phyloP scores from a whole-genome alignment of 92 coral and sea anemone genomes.

The Zoanthus sociatus region DNA sequence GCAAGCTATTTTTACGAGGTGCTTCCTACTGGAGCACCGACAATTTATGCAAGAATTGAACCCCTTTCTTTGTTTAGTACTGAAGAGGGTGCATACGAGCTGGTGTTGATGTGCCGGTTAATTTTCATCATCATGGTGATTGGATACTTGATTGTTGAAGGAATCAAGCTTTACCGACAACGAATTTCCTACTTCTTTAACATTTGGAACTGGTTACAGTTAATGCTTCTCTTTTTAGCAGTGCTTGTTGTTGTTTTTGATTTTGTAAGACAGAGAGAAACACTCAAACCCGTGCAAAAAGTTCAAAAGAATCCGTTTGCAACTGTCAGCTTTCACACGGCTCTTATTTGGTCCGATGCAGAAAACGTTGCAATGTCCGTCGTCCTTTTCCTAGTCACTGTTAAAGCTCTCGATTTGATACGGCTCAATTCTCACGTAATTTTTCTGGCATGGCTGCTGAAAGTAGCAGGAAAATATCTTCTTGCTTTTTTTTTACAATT shows the following conservation, averaged over 20 bases:
- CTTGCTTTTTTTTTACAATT: constrained; percentile 26
- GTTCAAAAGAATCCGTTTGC: not conserved
- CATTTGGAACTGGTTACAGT: constrained; percentile 57
- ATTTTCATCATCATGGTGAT: constrained; percentile 53
- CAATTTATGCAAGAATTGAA: constrained; percentile 29
- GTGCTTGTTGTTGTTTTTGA: constrained; percentile 31
- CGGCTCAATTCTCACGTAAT: constrained; percentile 60
- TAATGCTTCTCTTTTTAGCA: constrained; percentile 39
- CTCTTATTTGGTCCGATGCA: constrained; percentile 44
- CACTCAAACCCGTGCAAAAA: not conserved
- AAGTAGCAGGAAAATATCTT: constrained; percentile 46
- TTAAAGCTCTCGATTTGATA: constrained; percentile 55
- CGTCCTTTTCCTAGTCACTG: constrained; percentile 56
- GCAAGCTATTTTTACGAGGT: constrained; percentile 55
- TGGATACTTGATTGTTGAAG: constrained; percentile 33
- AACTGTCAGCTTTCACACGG: not conserved
- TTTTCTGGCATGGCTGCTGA: constrained; percentile 51
- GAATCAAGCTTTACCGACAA: constrained; percentile 38
- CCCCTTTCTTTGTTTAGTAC: constrained; percentile 53
- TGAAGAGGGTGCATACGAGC: constrained; percentile 49
- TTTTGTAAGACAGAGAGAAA: not conserved
- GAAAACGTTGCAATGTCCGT: constrained; percentile 50
- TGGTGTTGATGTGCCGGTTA: constrained; percentile 56
- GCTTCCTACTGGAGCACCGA: constrained; percentile 45
- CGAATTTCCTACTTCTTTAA: constrained; percentile 36